Percentiles rank a stretch among this genome's conserved stretches.
phyloP scores from a whole-genome alignment of 2,888 invertebrate genomes.

The Syritta pipiens region DNA sequence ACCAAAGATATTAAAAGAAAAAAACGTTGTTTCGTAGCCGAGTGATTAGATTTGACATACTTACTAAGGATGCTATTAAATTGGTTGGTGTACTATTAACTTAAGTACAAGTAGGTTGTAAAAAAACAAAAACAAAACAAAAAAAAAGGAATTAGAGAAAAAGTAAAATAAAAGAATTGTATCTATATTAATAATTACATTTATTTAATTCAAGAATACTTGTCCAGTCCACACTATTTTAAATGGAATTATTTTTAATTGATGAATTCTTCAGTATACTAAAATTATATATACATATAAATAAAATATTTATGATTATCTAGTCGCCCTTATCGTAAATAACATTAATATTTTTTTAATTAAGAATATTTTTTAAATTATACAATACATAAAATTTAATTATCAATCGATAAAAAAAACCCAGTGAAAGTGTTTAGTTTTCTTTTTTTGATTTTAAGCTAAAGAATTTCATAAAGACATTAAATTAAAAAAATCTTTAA shows the following conservation, averaged over 20 bases:
- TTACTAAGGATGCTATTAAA: conserved; percentile 60
- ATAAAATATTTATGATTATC: conserved; percentile 59
- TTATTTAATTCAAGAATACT: conserved; percentile 23
- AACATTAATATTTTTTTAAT: conserved; percentile 34
- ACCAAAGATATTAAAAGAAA: conserved; percentile 57
- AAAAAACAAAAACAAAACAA: neutral
- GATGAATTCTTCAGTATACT: conserved; percentile 35
- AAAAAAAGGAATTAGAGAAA: conserved; percentile 1
- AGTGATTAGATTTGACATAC: conserved; percentile 48
- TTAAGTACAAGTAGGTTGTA: conserved; percentile 66
- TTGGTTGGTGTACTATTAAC: conserved; percentile 64
- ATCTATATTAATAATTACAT: conserved; percentile 26
- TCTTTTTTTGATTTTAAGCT: conserved; percentile 25
- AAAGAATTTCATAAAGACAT: conserved; percentile 25
- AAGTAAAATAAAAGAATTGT: conserved; percentile 12
- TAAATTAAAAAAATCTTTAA: neutral
- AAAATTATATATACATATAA: conserved; percentile 17
- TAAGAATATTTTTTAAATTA: conserved; percentile 49
- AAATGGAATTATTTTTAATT: conserved; percentile 52
- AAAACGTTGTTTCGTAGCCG: conserved; percentile 30
- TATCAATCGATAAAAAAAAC: too few relatives aligned
- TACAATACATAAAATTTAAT: too few relatives aligned
- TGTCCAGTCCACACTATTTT: conserved; percentile 68
- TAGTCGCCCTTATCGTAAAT: conserved; percentile 62
- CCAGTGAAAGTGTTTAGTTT: conserved; percentile 18